Evolutionary conservation across 1,140 invertebrate genomes (phyloP).

Genomic region (Drosophila ohnishii): DNA sequence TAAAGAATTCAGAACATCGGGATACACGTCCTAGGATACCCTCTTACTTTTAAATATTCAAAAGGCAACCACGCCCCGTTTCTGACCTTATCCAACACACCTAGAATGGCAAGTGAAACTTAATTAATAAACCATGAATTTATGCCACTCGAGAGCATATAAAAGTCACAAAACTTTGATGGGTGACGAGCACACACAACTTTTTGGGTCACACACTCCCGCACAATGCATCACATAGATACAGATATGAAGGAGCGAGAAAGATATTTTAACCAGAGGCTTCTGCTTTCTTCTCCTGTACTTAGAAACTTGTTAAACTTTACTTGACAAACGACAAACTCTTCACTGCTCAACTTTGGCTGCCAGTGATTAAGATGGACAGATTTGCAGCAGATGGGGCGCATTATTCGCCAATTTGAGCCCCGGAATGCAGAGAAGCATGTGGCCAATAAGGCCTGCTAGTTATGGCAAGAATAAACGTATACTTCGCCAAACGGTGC

Average conservation of each 20-base stretch:
- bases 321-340: conserved; percentile 38
- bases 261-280: conserved; percentile 8
- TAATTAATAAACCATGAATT: conserved; percentile 67
- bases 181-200: conserved; percentile 33
- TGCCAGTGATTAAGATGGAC: conserved; percentile 33
- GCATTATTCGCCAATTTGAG: conserved; percentile 39
- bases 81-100: conserved; percentile 13
- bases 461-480: conserved; percentile 14
- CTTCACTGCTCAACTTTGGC: conserved; percentile 18
- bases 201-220: conserved; percentile 39
- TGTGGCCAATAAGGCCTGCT: conserved; percentile 36
- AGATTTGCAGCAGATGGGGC: conserved; percentile 29
- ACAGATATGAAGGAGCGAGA: neutral
- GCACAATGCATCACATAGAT: conserved; percentile 9
- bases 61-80: conserved; percentile 13
- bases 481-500: conserved; percentile 14
- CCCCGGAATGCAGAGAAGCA: conserved; percentile 24
- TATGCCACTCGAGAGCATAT: conserved; percentile 53
- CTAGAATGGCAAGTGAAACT: conserved; percentile 39
- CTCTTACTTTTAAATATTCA: conserved; percentile 11
- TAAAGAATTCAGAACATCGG: neutral
- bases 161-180: conserved; percentile 60
- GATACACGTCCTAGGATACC: neutral
- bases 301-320: conserved; percentile 45
- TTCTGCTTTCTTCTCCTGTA: conserved; percentile 4